These are phyloP conservation scores for Pseudococcus jackbeardsleyi DNA, from an alignment of 2,888 invertebrate genomes.

Conservation along the genomic window DNA sequence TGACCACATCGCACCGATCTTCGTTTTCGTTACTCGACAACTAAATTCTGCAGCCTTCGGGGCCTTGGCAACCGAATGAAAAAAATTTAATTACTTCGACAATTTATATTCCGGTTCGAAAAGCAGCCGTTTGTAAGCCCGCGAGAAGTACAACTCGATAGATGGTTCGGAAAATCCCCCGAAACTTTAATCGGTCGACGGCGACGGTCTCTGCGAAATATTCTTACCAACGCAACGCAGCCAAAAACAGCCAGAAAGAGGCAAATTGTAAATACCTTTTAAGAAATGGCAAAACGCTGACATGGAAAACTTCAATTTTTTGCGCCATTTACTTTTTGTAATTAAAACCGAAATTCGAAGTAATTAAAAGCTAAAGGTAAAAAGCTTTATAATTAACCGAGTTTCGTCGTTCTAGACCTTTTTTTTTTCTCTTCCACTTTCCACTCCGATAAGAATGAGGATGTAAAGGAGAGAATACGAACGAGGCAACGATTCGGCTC, in stretches of 20 bases:
- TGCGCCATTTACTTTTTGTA: conserved; percentile 63
- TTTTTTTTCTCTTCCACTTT: conserved; percentile 27
- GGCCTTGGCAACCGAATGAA: neutral
- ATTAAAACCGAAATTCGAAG: conserved; percentile 63
- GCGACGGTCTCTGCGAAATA: neutral
- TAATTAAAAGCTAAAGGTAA: conserved; percentile 60
- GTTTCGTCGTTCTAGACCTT: conserved; percentile 5
- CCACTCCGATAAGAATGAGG: neutral
- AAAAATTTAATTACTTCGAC: conserved; percentile 33
- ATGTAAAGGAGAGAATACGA: conserved; percentile 28
- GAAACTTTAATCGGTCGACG: conserved; percentile 11
- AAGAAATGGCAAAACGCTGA: conserved; percentile 57
- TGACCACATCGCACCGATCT: neutral
- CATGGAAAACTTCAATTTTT: conserved; percentile 61
- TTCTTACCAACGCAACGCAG: neutral
- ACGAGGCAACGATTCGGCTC: conserved; percentile 1
- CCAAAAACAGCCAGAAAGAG: neutral
- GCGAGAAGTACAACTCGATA: conserved; percentile 1
- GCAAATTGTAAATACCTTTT: conserved; percentile 42
- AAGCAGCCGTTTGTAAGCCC: neutral
- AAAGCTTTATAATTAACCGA: conserved; percentile 53
- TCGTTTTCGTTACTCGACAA: neutral
- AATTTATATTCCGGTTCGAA: neutral
- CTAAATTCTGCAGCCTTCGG: neutral
- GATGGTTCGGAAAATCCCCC: conserved; percentile 25